Evolutionary conservation across 2,888 invertebrate species (phyloP).

Genomic region (Chymomyza fuscimana): DNA sequence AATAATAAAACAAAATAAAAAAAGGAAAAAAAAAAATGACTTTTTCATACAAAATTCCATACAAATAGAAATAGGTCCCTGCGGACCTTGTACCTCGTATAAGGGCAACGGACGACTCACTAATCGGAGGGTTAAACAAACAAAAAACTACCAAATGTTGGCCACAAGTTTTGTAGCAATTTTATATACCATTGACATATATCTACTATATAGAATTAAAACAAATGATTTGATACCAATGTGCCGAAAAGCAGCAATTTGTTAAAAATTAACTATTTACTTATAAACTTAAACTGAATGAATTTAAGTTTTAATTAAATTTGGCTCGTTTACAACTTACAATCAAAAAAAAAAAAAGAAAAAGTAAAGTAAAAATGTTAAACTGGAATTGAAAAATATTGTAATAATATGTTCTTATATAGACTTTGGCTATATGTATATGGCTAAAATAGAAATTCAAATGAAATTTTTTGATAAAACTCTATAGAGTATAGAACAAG

Average conservation of each 20-base stretch:
- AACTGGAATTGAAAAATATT: not conserved
- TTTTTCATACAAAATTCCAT: no score
- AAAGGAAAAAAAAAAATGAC: no score
- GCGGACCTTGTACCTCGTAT: no score
- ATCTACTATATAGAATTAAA: not conserved
- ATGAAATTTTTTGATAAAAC: constrained; percentile 14
- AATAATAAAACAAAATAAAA: no score
- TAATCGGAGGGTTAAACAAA: no score
- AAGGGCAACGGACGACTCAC: no score
- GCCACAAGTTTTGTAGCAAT: not conserved
- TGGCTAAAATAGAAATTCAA: not conserved
- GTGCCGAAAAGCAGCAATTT: constrained; percentile 1
- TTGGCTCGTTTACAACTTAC: not conserved
- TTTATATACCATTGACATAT: not conserved
- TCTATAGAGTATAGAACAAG: constrained; percentile 2
- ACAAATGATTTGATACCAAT: not conserved
- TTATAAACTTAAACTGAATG: not conserved
- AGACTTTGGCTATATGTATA: no score
- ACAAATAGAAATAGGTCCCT: no score
- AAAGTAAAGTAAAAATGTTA: not conserved
- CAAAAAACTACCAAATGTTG: not conserved
- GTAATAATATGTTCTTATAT: no score
- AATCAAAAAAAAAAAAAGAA: no score
- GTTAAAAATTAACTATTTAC: not conserved
- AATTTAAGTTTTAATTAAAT: constrained; percentile 1